phyloP scores from a whole-genome alignment of 2,113 vertebrate species.

The Lophius piscatorius region DNA sequence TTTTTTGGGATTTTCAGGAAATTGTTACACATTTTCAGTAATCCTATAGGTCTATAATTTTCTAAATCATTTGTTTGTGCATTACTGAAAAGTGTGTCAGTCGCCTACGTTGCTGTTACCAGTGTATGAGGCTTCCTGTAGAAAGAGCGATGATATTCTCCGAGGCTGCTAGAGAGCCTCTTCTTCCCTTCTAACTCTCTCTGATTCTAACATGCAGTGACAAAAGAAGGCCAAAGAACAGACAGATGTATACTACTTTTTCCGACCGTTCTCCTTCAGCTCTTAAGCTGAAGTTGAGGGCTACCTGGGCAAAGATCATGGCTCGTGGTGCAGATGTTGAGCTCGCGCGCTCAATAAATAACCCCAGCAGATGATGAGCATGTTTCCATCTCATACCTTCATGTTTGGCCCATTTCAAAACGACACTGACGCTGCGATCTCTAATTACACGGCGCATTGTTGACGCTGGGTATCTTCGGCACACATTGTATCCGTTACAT shows the following conservation, averaged over 20 bases:
- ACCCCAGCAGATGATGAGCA: constrained; percentile 5
- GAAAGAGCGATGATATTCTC: no score
- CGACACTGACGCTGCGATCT: constrained; percentile 4
- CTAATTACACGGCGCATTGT: constrained; percentile 56
- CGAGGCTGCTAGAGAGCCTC: background rate
- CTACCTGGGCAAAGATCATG: constrained; percentile 40
- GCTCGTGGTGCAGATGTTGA: constrained; percentile 59
- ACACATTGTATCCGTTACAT: constrained; percentile 21
- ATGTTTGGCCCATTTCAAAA: constrained; percentile 8
- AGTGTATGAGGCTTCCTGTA: background rate
- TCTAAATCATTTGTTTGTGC: background rate
- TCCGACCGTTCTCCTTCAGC: constrained; percentile 29
- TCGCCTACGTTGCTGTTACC: background rate
- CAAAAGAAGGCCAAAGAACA: background rate
- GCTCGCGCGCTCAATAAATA: constrained; percentile 25
- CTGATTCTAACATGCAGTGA: background rate
- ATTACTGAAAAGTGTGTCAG: no score
- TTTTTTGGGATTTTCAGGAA: background rate
- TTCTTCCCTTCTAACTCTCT: background rate
- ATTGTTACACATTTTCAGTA: background rate
- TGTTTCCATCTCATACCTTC: background rate
- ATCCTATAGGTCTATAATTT: no score
- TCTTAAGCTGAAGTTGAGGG: constrained; percentile 50
- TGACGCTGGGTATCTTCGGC: background rate
- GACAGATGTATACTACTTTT: constrained; percentile 25